These are phyloP conservation scores for Myopa tessellatipennis DNA, from an alignment of 2,888 invertebrate species.

Conservation along the genomic window DNA sequence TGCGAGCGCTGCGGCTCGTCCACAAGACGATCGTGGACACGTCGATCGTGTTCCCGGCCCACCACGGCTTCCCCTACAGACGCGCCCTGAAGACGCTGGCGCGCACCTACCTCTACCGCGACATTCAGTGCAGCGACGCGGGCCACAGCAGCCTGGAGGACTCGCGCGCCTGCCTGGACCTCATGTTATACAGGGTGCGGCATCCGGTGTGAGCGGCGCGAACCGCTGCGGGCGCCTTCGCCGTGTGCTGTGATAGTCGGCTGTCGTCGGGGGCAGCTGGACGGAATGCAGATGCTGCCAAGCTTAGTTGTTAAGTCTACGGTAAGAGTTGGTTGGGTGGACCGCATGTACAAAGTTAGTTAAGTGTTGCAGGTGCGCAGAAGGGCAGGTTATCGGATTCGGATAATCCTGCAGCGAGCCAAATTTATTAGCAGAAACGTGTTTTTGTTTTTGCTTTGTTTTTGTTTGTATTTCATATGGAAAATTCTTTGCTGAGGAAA, in stretches of 20 bases:
- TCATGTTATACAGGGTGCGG: slow-evolving; percentile 82
- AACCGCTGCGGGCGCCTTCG: slow-evolving; percentile 6
- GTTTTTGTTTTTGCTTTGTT: background rate
- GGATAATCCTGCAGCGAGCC: background rate
- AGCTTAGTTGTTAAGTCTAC: slow-evolving; percentile 23
- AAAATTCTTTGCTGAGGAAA: background rate
- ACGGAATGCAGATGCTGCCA: background rate
- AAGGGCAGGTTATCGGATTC: background rate
- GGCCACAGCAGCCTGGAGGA: slow-evolving; percentile 96
- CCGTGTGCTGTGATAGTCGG: slow-evolving; percentile 38
- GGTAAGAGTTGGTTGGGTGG: background rate
- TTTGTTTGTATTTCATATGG: background rate
- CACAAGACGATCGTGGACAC: slow-evolving; percentile 92
- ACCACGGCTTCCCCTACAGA: slow-evolving; percentile 83
- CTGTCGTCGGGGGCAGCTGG: slow-evolving; percentile 13
- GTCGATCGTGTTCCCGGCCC: slow-evolving; percentile 87
- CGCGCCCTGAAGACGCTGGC: slow-evolving; percentile 85
- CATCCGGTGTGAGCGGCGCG: slow-evolving; percentile 6
- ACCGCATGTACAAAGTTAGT: slow-evolving; percentile 22
- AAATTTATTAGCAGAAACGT: background rate
- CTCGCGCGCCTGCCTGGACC: slow-evolving; percentile 87
- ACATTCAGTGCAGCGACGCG: slow-evolving; percentile 79
- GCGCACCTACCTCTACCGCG: slow-evolving; percentile 77
- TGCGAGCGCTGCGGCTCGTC: slow-evolving; percentile 85
- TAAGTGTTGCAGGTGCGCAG: background rate